Conservation (phyloP, 2,888 invertebrate genomes). For the Mimas tiliae region DNA sequence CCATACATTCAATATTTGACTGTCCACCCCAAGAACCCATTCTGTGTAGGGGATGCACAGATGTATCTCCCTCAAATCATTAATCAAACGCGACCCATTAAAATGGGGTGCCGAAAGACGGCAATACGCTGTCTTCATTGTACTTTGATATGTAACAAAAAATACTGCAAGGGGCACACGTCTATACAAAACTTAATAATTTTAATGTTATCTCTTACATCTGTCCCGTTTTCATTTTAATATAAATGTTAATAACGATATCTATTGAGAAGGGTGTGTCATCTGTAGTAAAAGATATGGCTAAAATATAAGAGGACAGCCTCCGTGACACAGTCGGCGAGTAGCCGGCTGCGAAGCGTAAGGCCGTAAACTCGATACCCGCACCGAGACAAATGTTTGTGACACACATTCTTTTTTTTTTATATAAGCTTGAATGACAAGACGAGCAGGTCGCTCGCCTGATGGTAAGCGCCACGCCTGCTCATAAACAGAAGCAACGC, state of each 20-base stretch:
- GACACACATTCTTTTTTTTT: too few relatives aligned
- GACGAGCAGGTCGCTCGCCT: too few relatives aligned
- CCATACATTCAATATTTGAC: conserved; percentile 37
- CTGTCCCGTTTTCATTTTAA: conserved; percentile 20
- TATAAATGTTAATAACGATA: conserved; percentile 15
- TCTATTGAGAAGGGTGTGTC: neutral
- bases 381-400: too few relatives aligned
- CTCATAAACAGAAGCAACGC: too few relatives aligned
- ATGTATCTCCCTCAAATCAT: conserved; percentile 60
- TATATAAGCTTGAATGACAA: too few relatives aligned
- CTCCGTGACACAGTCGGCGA: too few relatives aligned
- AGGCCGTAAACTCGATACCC: too few relatives aligned
- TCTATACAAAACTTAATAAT: conserved; percentile 18
- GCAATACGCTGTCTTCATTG: conserved; percentile 70
- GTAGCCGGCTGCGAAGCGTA: too few relatives aligned
- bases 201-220: conserved; percentile 20
- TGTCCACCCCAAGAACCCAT: conserved; percentile 34
- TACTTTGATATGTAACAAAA: conserved; percentile 58
- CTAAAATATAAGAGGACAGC: neutral
- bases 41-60: conserved; percentile 36
- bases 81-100: conserved; percentile 80
- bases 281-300: neutral
- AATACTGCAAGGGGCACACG: conserved; percentile 47
- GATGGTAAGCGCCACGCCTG: too few relatives aligned
- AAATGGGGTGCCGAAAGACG: conserved; percentile 78